These are phyloP conservation scores for Malurus elegans DNA, from an alignment of 2,113 vertebrate genomes.

Conservation along the genomic window DNA sequence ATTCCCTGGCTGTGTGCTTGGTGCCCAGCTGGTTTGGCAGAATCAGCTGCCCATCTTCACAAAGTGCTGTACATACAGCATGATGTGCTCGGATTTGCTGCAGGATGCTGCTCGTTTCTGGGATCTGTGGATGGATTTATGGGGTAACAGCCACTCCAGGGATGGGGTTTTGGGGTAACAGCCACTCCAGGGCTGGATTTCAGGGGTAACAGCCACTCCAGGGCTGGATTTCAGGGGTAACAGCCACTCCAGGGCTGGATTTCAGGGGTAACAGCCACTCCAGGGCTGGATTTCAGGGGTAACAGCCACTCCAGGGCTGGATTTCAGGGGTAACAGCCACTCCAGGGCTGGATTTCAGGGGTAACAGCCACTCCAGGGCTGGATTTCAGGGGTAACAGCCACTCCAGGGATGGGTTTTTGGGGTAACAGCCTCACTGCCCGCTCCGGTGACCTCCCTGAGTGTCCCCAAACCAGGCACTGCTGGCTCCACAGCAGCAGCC, in stretches of 20 bases:
- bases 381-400: too few species aligned
- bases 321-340: too few species aligned
- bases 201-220: too few species aligned
- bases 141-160: background rate
- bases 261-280: too few species aligned
- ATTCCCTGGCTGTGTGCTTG: background rate
- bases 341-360: too few species aligned
- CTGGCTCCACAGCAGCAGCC: accelerated
- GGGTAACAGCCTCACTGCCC: accelerated
- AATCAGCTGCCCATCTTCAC: accelerated
- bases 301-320: too few species aligned
- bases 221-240: too few species aligned
- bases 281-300: too few species aligned
- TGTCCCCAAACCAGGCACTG: accelerated
- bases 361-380: too few species aligned
- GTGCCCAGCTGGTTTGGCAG: accelerated
- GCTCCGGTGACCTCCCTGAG: accelerated
- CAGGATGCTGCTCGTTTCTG: background rate
- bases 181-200: too few species aligned
- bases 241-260: too few species aligned
- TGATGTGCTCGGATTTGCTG: background rate
- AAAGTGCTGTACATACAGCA: background rate
- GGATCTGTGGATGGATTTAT: accelerated
- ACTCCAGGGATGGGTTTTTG: background rate
- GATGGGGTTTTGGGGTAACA: too few species aligned